Evolutionary conservation across 2,888 invertebrate genomes (phyloP), one percentile per base, ranked within the genome.

Genomic region (Caenorhabditis imperialis): DNA sequence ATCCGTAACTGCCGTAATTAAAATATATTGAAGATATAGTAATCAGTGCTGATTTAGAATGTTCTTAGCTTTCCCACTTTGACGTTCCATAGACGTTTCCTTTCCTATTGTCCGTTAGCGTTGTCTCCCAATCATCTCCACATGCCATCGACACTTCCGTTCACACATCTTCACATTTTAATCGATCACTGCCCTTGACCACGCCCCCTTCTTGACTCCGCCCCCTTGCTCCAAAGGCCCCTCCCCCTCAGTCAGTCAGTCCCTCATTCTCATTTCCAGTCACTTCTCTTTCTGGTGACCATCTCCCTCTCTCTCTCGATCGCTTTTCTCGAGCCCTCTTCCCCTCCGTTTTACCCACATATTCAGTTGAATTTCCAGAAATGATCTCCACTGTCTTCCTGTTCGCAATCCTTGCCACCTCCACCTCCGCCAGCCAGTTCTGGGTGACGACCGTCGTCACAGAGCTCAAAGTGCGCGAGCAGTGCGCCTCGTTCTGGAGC

Each of bases 361-460:
- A 12, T 16, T 33, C 33, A 6, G 12, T 33, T 33, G 33, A 12
- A n/a, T 38, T 38, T 38, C 16, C 35, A 35, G 57, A 10, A 10
- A 67, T 67, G 55, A 16, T 25, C 30, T 35, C 40, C 33, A n/a
- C 25, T 45, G 14, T 45, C 40, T 10, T 37, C 22, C 18, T 48
- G 16, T 20, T 50, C 3, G 7, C 23, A 14, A 3, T 35, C 42
- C 0, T 60, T n/a, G 1, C 33, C 16, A 22, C 37, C n/a, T 2
- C 38, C 25, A 27, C 37, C 16, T 25, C 38, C 5, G 2, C 53
- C 4, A 40, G 57, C 14, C 55, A 44, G 16, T 53, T 58, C 27
- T 73, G 73, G 73, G 23, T 73, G 27, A 73, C 73, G 10, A 61
- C 61, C 3, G 67, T 61, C 10, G 22, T 73, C 35, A 45, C 55